Evolutionary conservation across 2,113 vertebrate species (phyloP), one percentile per base, ranked within the genome.

Genomic region (Misgurnus mizolepis): DNA sequence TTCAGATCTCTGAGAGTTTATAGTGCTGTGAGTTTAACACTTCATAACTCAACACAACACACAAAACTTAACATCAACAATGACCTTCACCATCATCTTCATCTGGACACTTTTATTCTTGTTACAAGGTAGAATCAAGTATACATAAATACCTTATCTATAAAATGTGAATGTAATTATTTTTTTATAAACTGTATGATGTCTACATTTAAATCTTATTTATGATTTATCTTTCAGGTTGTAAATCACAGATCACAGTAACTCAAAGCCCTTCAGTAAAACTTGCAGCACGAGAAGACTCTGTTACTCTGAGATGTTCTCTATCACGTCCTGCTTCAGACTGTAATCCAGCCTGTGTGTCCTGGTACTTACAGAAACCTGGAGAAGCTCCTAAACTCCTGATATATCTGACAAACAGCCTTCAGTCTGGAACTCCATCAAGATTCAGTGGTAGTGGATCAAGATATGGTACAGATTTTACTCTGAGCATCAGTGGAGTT

Each of bases 401-500:
- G 3, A 88, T 92, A 49, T 85, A 86, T 22, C 0, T 0, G 0
- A 15, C 2, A n/a, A 82, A 53, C 41, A 69, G 0, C 4, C 12
- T 0, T 0, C 0, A 0, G 4, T 79, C 84, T 12, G 86, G 84
- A 67, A 79, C 73, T 80, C 81, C 89, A 34, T 72, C 65, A 1
- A 53, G 87, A 79, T 90, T 92, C 88, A 87, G 81, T 73, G 86
- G 89, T 62, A 83, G 85, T 18, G 83, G 81, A 15, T 86, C 87
- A 79, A 74, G 6, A 1, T 1, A 2, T 27, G 27, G 27, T 45
- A 77, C 84, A 66, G 22, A 79, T 8, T 92, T 87, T 85, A 87
- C 82, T 79, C 67, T 92, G 18, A 89, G 76, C 40, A 88, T 89
- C 80, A 79, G 50, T 22, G 77, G 53, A 0, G 49, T 80, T 78